Base-by-base conservation (phyloP, 64 coral and sea anemone genomes). In the Stylophora pistillata region DNA sequence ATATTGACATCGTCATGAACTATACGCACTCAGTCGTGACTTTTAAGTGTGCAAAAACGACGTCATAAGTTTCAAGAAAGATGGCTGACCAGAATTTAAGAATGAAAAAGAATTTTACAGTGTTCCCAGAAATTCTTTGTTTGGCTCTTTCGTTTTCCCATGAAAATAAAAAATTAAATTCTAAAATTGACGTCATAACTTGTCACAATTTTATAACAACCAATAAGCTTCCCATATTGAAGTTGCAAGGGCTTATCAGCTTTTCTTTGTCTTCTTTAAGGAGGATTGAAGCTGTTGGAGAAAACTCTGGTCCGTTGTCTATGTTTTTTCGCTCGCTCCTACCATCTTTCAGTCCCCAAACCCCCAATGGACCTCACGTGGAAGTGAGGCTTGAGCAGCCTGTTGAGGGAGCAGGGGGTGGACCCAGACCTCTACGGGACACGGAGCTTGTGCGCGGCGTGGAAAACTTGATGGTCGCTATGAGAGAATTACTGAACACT, bases 401-500 rank as follows among this genome's bases (percentile, higher is more conserved):
- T 59, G 25, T 86, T 31, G 77, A 94, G 62, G 97, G 93, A 55
- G 90, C 93, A 23, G 90, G 84, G 25, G 97, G 97, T 12, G 97
- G 82, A 18, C 80, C 95, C 63, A 92, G 94, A 71, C 91, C 95
- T 54, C 41, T 96, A 30, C 87, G 91, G 27, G 95, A 91, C 64
- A 86, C 91, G 29, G 95, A 99, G 26, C 81, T 99, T n/a, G 87
- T 87, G 4, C 90, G 88, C 63, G 93, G 97, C 59, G 97, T 99
- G 29, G 97, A 99, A 79, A 91, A 91, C 53, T 72, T 99, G 7
- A 93, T 99, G 93, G 71, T 88, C 41, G 97, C 97, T 1, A 99
- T 99, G 97, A 93, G 97, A 78, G 93, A 95, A 78, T 83, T 99
- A 55, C 62, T 99, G 34, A 99, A 95, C 56, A 99, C 93, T 14